phyloP scores from a whole-genome alignment of 2,113 vertebrate species.

The Salvelinus fontinalis region DNA sequence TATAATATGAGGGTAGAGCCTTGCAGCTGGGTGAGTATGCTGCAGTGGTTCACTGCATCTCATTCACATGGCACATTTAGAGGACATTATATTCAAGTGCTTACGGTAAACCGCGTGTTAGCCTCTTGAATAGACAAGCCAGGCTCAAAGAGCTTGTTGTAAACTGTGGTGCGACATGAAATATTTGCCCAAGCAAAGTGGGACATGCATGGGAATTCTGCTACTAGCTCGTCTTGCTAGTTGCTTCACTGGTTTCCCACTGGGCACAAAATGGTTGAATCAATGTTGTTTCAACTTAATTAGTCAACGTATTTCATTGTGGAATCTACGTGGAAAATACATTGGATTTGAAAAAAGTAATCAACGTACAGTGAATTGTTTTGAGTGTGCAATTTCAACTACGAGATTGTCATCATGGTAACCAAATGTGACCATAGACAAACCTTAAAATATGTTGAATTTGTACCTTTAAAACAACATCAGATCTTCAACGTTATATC shows the following conservation, averaged over 20 bases:
- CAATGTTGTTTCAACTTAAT: too few species aligned
- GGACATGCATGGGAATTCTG: slow-evolving; percentile 52
- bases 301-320: too few species aligned
- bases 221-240: slow-evolving; percentile 19
- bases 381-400: too few species aligned
- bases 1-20: slow-evolving; percentile 11
- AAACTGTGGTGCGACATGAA: slow-evolving; percentile 50
- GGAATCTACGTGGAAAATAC: too few species aligned
- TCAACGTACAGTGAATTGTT: too few species aligned
- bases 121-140: slow-evolving; percentile 22
- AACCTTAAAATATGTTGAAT: too few species aligned
- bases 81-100: slow-evolving; percentile 32
- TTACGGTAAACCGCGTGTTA: slow-evolving; percentile 22
- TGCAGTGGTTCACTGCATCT: slow-evolving; percentile 31
- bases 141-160: slow-evolving; percentile 43
- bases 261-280: too few species aligned
- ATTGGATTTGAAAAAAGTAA: too few species aligned
- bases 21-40: slow-evolving; percentile 13
- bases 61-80: slow-evolving; percentile 46
- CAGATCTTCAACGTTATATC: too few species aligned
- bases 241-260: slow-evolving; percentile 30
- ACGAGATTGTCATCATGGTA: too few species aligned
- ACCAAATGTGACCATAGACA: too few species aligned
- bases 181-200: slow-evolving; percentile 59
- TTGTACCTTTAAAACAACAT: too few species aligned